phyloP scores from a whole-genome alignment of 2,113 vertebrate genomes.

The Leucopsar rothschildi region DNA sequence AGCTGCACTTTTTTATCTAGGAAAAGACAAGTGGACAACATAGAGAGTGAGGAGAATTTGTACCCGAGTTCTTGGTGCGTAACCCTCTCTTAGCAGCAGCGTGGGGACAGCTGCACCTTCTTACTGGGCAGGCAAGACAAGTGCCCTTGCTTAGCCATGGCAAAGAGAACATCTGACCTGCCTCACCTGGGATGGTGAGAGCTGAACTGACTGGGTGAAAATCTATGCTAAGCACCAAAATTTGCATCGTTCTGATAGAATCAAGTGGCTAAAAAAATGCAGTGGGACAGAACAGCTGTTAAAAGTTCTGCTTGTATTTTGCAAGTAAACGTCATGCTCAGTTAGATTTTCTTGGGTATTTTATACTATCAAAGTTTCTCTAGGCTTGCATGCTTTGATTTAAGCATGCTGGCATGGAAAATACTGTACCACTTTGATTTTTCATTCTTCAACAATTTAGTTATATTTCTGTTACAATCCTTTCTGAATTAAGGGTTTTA shows the following conservation, averaged over 20 bases:
- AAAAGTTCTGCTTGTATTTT: background rate
- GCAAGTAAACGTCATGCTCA: background rate
- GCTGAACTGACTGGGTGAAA: background rate
- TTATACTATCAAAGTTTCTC: background rate
- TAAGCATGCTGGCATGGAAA: background rate
- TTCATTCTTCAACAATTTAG: background rate
- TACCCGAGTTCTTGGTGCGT: background rate
- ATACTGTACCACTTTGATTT: background rate
- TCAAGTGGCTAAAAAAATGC: background rate
- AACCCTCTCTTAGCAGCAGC: accelerated
- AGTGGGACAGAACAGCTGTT: background rate
- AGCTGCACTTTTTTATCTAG: background rate
- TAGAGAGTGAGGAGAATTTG: background rate
- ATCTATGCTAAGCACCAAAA: background rate
- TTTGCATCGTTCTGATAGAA: accelerated
- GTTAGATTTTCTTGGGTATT: background rate
- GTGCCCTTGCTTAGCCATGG: accelerated
- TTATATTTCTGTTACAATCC: background rate
- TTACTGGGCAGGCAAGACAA: background rate
- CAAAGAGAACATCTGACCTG: background rate
- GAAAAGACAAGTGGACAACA: background rate
- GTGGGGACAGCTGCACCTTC: background rate
- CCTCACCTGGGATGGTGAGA: background rate
- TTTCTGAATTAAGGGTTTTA: background rate
- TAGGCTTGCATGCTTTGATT: background rate